These are phyloP conservation scores for Drosophila mulleri DNA, from an alignment of 2,888 invertebrate genomes.

Conservation along the genomic window DNA sequence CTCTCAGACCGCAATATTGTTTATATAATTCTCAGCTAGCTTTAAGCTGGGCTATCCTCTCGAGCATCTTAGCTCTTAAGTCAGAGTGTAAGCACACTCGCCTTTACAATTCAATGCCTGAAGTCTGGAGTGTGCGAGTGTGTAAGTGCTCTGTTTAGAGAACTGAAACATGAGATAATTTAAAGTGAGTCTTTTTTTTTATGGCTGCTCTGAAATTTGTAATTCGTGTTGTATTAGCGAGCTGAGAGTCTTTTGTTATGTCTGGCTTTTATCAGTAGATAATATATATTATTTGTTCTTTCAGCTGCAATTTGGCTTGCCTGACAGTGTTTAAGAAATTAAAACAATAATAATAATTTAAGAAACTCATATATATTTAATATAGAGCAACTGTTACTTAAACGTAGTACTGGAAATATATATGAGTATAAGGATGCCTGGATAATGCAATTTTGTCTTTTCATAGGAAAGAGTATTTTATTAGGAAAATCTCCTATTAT, in stretches of 20 bases:
- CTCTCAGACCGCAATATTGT: not conserved
- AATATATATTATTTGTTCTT: not conserved
- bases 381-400: too few relatives aligned
- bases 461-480: too few relatives aligned
- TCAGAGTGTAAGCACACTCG: not conserved
- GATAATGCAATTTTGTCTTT: too few relatives aligned
- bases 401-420: too few relatives aligned
- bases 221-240: not conserved
- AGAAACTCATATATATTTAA: too few relatives aligned
- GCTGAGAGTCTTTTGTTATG: not conserved
- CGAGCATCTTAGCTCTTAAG: not conserved
- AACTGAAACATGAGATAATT: not conserved
- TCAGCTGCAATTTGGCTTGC: too few relatives aligned
- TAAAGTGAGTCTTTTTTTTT: not conserved
- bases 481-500: too few relatives aligned
- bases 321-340: too few relatives aligned
- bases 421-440: too few relatives aligned
- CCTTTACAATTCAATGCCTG: not conserved
- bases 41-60: constrained; percentile 2
- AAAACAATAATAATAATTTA: too few relatives aligned
- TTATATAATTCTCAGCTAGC: not conserved
- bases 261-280: not conserved
- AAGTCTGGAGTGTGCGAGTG: not conserved
- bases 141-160: not conserved
- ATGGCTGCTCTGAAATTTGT: not conserved